phyloP scores from a whole-genome alignment of 2,888 invertebrate genomes.

The Pollenia griseotomentosa region DNA sequence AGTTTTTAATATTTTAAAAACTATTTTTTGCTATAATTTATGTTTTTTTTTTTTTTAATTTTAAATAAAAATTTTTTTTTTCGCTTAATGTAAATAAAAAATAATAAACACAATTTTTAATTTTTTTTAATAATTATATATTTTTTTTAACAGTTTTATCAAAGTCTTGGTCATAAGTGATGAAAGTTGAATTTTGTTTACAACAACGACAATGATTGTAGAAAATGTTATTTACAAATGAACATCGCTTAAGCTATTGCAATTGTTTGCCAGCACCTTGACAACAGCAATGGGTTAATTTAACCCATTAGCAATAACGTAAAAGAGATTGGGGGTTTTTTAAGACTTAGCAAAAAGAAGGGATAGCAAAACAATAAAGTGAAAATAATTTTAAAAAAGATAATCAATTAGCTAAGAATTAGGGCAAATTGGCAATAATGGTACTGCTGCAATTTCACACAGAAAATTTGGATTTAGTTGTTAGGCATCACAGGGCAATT shows the following conservation, averaged over 20 bases:
- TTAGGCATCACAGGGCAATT: constrained; percentile 65
- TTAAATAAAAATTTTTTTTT: background rate
- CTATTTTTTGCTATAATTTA: too few species aligned
- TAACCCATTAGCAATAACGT: constrained; percentile 52
- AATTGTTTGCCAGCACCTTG: constrained; percentile 58
- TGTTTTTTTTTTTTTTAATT: background rate
- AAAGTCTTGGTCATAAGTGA: constrained; percentile 74
- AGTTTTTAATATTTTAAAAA: too few species aligned
- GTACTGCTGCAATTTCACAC: background rate
- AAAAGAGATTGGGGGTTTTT: background rate
- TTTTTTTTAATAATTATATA: constrained; percentile 34
- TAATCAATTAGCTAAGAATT: constrained; percentile 48
- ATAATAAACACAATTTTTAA: constrained; percentile 18
- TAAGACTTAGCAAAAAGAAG: background rate
- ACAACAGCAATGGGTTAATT: constrained; percentile 66
- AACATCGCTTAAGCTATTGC: constrained; percentile 80
- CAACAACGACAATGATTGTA: constrained; percentile 81
- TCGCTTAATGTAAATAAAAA: background rate
- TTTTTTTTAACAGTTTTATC: constrained; percentile 73
- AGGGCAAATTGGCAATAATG: constrained; percentile 59
- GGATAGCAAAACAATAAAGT: constrained; percentile 10
- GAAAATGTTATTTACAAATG: constrained; percentile 82
- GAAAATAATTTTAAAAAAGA: background rate
- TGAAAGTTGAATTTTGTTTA: constrained; percentile 79
- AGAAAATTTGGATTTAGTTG: background rate